Conservation (phyloP, 2,888 invertebrate genomes). For the Acanthosepion esculentum region DNA sequence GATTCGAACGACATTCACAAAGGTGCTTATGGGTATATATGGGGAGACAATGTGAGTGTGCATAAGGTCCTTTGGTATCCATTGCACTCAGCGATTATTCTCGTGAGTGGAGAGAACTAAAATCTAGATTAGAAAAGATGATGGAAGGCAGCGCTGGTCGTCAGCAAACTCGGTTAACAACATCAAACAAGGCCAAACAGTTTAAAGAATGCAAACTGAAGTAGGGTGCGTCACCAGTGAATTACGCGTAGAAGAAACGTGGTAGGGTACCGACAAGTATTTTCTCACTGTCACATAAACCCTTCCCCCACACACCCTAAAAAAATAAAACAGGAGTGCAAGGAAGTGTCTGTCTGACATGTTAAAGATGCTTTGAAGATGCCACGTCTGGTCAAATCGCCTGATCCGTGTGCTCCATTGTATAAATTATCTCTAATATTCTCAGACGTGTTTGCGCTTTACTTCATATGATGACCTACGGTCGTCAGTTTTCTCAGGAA, state of each 20-base stretch:
- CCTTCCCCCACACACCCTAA: too few species aligned
- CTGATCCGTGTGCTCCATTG: neutral
- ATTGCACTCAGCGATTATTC: too few species aligned
- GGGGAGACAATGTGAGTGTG: too few species aligned
- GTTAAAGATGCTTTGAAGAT: conserved; percentile 1
- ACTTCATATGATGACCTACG: neutral
- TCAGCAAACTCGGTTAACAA: conserved; percentile 17
- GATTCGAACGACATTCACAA: too few species aligned
- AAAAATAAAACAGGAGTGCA: neutral
- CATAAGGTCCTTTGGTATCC: too few species aligned
- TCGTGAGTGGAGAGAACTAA: too few species aligned
- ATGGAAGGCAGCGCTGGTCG: neutral
- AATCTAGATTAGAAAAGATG: too few species aligned
- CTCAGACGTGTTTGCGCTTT: neutral
- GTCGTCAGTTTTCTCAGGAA: neutral
- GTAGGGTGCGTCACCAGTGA: neutral
- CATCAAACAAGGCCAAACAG: neutral
- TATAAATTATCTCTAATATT: neutral
- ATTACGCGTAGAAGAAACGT: neutral
- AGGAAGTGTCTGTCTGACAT: neutral
- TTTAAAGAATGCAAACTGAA: neutral
- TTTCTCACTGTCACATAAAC: neutral
- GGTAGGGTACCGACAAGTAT: neutral
- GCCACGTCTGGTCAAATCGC: neutral
- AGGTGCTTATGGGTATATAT: too few species aligned